Evolutionary conservation across 2,888 invertebrate species (phyloP), one percentile per base, ranked within the genome.

Genomic region (Eurois occulta): DNA sequence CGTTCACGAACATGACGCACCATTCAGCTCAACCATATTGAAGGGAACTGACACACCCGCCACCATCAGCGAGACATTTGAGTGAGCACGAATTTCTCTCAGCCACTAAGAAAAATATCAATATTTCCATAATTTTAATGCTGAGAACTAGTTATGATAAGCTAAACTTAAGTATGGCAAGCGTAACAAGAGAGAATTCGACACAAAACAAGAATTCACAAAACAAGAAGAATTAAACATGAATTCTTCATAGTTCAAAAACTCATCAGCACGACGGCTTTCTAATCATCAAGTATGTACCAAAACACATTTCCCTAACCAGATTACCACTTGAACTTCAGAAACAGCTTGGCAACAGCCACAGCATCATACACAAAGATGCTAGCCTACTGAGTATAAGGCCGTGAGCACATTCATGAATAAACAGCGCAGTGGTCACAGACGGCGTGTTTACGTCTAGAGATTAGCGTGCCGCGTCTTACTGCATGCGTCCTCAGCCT

Each of bases 401-500:
- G 81, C 65, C n/a, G 78, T 18, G 72, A 72, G 64, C 28, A 80
- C 84, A 81, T 69, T 80, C 78, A 70, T 82, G 81, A 83, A 81
- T 83, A 87, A 84, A 86, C 81, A 82, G 82, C 68, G 74, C 76
- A 70, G 75, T 76, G 77, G 87, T 87, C 86, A 85, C 84, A 86
- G 91, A 85, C 89, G 87, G 80, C 79, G 86, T 94, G 94, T 95
- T 95, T 95, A 92, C 94, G 89, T 90, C 91, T 89, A 92, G 91
- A 92, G 92, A 95, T 95, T 94, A 95, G 91, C 93, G 92, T 86
- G 87, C 91, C 90, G 86, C 87, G 90, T 84, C 90, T 88, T 88
- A 85, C 89, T 84, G 83, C 75, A 78, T 80, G 71, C 66, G 67
- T 71, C 80, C 65, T 38, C 68, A n/a, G 74, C 71, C 86, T 82